A percentile compares a stretch with the other conserved stretches of the same genome.
phyloP scores from a whole-genome alignment of 2,888 invertebrate genomes.

The Ennomos fuscantarius region DNA sequence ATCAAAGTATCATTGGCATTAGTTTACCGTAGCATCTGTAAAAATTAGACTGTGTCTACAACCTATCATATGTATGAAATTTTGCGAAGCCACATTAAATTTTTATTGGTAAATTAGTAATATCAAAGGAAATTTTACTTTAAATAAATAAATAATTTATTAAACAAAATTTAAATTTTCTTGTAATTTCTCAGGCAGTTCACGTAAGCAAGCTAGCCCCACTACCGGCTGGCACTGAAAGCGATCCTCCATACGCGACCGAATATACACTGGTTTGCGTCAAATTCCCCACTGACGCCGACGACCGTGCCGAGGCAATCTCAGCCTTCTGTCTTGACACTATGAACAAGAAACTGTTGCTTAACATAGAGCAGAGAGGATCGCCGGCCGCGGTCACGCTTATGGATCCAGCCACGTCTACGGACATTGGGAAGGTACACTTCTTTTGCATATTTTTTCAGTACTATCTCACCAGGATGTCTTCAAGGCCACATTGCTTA shows the following conservation, averaged over 20 bases:
- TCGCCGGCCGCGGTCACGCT: conserved; percentile 84
- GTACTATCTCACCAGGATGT: too few species aligned
- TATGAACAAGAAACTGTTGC: conserved; percentile 90
- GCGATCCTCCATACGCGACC: conserved; percentile 92
- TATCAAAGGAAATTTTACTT: too few species aligned
- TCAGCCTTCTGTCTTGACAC: conserved; percentile 87
- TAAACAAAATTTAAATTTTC: not conserved
- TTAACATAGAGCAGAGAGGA: conserved; percentile 93
- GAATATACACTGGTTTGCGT: conserved; percentile 95
- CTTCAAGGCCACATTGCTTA: too few species aligned
- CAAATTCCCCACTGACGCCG: conserved; percentile 93
- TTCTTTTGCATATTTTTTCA: too few species aligned
- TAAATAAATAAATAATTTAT: too few species aligned
- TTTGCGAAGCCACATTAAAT: too few species aligned
- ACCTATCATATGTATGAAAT: too few species aligned
- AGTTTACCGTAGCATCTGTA: too few species aligned
- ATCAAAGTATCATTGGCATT: too few species aligned
- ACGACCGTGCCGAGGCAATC: conserved; percentile 91
- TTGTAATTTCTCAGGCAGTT: conserved; percentile 72
- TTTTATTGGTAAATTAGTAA: too few species aligned
- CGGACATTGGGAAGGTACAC: conserved; percentile 80
- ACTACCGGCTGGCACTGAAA: conserved; percentile 89
- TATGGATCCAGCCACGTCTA: conserved; percentile 77
- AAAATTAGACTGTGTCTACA: too few species aligned
- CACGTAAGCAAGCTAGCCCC: conserved; percentile 90